A percentile compares a stretch with the other conserved stretches of the same genome.
phyloP scores from a whole-genome alignment of 2,797 vertebrate species.

The Cuniculus paca region DNA sequence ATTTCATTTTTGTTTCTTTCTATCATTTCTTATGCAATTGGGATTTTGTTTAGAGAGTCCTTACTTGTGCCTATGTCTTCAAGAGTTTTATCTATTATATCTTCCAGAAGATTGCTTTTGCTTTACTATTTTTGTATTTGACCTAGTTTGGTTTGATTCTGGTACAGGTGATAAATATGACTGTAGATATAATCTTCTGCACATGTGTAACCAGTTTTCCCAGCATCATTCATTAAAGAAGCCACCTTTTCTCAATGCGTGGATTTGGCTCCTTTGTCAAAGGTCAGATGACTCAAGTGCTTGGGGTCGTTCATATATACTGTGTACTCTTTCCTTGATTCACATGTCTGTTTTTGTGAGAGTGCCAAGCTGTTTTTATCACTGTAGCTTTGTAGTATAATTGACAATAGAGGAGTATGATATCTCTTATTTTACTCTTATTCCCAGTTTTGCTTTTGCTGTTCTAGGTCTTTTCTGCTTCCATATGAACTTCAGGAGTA shows the following conservation, averaged over 20 bases:
- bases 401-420: not conserved
- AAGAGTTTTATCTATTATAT: not conserved
- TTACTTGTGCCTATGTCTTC: not conserved
- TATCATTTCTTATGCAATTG: not conserved
- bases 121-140: not conserved
- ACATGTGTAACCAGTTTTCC: not conserved
- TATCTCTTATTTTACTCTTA: not conserved
- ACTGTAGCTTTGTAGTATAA: not conserved
- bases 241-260: not conserved
- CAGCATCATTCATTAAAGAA: not conserved
- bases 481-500: not conserved
- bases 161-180: not conserved
- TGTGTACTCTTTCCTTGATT: not conserved
- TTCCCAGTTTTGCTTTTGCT: not conserved
- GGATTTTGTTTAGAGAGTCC: not conserved
- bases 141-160: not conserved
- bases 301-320: not conserved
- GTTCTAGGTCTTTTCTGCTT: not conserved
- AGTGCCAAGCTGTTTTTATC: not conserved
- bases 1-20: not conserved
- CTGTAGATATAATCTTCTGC: not conserved
- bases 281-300: not conserved
- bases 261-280: not conserved
- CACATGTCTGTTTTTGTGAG: not conserved
- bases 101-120: not conserved